Evolutionary conservation across 2,888 invertebrate species (phyloP), one percentile per base, ranked within the genome.

Genomic region (Scaptomyza flava): DNA sequence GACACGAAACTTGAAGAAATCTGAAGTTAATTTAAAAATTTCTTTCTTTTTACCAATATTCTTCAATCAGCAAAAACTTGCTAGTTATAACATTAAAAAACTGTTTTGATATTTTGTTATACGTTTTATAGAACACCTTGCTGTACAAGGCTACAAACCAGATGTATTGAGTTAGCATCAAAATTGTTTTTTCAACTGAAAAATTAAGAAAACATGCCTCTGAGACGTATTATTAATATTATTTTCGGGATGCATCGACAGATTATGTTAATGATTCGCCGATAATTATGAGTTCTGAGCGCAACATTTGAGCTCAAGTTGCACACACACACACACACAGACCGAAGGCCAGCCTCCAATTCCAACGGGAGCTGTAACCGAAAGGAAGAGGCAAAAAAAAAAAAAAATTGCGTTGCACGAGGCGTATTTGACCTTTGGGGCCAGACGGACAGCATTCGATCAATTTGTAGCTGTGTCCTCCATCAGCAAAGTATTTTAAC

Each of bases 341-440:
- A 47, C 38, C 12, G 7, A 48, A 14, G 36, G 51, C 30, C 12
- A 23, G 30, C 51, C 64, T 48, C 54, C 56, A 41, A 41, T 41
- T 46, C 66, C 71, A 68, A 86, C 87, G 71, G 82, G 81, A 85
- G 84, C 87, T 82, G 85, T 84, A 78, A 75, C 68, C 61, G 5
- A 12, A 47, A 47, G 31, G 34, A 17, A 31, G 56, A 36, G 7
- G 11, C 33, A 33, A 0, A 36, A 42, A 6, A 2, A 36, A 5
- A 0, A 36, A 50, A 52, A 72, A 72, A 76, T 68, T 72, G 34
- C 51, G 63, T 69, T 71, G 72, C 73, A 63, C 62, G 69, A 61
- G 61, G 71, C 77, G 68, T 72, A 64, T 74, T 62, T 84, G 87
- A 87, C 87, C 87, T 85, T 80, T 87, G 74, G 82, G 82, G 60